Evolutionary conservation across 2,888 invertebrate genomes (phyloP).

Genomic region (Brachyptera risi): DNA sequence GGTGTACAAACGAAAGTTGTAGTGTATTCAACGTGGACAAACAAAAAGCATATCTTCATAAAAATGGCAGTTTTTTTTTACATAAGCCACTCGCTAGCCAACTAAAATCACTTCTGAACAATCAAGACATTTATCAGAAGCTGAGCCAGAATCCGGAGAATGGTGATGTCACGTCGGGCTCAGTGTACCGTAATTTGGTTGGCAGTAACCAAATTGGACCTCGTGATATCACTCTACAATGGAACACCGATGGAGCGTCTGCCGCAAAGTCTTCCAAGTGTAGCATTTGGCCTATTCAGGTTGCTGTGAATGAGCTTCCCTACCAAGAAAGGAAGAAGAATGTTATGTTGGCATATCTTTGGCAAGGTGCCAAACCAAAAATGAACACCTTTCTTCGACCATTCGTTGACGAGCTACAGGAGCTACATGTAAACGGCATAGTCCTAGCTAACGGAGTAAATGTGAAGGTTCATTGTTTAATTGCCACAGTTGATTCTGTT

Average conservation of each 20-base stretch:
- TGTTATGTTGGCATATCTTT: neutral
- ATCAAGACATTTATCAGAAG: neutral
- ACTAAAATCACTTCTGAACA: neutral
- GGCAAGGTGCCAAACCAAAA: constrained; percentile 11
- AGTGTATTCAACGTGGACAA: neutral
- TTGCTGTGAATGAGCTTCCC: constrained; percentile 5
- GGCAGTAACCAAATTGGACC: no score
- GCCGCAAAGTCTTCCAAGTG: constrained; percentile 10
- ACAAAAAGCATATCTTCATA: neutral
- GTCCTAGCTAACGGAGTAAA: neutral
- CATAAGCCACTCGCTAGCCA: neutral
- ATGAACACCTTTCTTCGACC: constrained; percentile 4
- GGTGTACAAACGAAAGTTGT: neutral
- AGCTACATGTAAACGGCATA: neutral
- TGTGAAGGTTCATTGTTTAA: constrained; percentile 6
- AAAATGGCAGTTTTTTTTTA: neutral
- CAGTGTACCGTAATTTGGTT: no score
- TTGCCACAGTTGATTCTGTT: constrained; percentile 16
- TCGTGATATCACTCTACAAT: constrained; percentile 8
- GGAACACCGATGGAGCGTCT: constrained; percentile 11
- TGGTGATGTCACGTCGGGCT: neutral
- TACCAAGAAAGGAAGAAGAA: neutral
- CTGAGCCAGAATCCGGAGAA: neutral
- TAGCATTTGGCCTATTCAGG: constrained; percentile 16
- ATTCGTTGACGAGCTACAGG: constrained; percentile 1